phyloP scores from a whole-genome alignment of 2,113 vertebrate genomes.

The Microtus richardsoni region DNA sequence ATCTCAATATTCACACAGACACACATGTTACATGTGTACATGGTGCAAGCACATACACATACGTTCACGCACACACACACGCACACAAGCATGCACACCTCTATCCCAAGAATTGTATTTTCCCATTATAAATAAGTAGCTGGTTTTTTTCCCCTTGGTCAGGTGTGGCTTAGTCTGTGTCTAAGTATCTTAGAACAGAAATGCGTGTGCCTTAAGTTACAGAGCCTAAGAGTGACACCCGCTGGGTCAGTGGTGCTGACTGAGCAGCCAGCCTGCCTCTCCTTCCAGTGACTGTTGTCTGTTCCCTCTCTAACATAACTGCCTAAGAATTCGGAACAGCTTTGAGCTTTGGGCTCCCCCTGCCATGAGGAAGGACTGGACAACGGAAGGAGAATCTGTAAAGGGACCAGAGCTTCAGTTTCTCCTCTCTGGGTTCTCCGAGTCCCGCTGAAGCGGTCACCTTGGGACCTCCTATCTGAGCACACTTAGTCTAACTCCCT shows the following conservation, averaged over 20 bases:
- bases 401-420: background rate
- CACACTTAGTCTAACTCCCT: background rate
- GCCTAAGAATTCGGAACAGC: background rate
- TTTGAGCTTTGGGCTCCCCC: background rate
- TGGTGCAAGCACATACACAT: background rate
- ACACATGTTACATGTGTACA: background rate
- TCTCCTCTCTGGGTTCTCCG: background rate
- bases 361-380: background rate
- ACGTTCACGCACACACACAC: background rate
- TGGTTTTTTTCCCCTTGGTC: background rate
- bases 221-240: background rate
- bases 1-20: background rate
- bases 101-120: background rate
- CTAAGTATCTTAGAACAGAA: background rate
- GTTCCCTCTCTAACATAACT: background rate
- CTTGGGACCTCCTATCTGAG: background rate
- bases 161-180: background rate
- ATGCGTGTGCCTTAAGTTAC: background rate
- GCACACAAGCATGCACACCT: background rate
- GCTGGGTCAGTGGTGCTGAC: background rate
- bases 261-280: background rate
- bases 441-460: background rate
- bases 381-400: background rate
- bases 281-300: background rate
- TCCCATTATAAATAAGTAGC: constrained; percentile 34